Conservation (phyloP, 2,888 invertebrate species). For the Synergus gifuensis region DNA sequence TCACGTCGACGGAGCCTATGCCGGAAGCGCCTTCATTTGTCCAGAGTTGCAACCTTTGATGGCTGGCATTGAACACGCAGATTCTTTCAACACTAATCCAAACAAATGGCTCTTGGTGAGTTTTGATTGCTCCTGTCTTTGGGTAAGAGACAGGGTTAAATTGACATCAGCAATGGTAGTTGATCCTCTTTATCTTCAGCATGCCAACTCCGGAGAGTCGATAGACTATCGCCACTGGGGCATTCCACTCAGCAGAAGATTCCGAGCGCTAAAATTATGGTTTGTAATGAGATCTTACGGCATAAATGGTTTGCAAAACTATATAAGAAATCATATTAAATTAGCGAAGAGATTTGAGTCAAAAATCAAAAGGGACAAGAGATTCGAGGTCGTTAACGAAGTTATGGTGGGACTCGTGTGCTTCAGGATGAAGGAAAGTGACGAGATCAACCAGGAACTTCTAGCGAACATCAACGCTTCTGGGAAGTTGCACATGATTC, state of each 20-base stretch:
- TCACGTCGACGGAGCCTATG: constrained; percentile 93
- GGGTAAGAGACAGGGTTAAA: constrained; percentile 88
- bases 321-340: constrained; percentile 90
- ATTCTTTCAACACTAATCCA: constrained; percentile 93
- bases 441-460: constrained; percentile 87
- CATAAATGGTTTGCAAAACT: constrained; percentile 87
- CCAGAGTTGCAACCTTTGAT: constrained; percentile 87
- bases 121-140: constrained; percentile 91
- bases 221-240: constrained; percentile 91
- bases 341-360: constrained; percentile 88
- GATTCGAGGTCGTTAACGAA: constrained; percentile 89
- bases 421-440: constrained; percentile 85
- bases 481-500: constrained; percentile 92
- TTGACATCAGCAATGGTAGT: constrained; percentile 91
- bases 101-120: constrained; percentile 93
- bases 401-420: constrained; percentile 88
- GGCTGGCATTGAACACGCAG: constrained; percentile 86
- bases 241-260: constrained; percentile 90
- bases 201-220: constrained; percentile 86
- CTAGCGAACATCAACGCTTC: constrained; percentile 90
- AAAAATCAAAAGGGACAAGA: constrained; percentile 83
- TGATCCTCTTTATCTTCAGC: constrained; percentile 91
- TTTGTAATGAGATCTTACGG: constrained; percentile 92
- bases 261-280: constrained; percentile 93
- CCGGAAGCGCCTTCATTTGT: constrained; percentile 91